These are phyloP conservation scores for Eumerus sabulonum DNA, from an alignment of 2,888 invertebrate genomes.

Conservation along the genomic window DNA sequence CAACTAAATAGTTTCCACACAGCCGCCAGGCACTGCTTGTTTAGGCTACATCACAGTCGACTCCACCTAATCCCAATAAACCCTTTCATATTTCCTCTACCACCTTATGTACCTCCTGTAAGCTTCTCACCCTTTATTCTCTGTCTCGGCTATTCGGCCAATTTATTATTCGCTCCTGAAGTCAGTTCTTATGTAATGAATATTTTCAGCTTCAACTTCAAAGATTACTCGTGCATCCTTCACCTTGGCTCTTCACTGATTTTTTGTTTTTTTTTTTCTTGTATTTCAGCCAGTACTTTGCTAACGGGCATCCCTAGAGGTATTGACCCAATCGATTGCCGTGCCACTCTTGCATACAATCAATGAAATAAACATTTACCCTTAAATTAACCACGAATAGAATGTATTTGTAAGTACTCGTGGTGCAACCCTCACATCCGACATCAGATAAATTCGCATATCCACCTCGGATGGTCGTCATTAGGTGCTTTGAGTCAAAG, in stretches of 20 bases:
- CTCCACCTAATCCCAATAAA: conserved; percentile 65
- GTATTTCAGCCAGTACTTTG: too few relatives aligned
- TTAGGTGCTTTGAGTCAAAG: conserved; percentile 41
- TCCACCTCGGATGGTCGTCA: conserved; percentile 16
- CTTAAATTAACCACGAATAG: conserved; percentile 67
- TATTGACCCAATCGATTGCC: conserved; percentile 60
- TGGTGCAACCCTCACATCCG: conserved; percentile 7
- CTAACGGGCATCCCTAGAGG: conserved; percentile 11
- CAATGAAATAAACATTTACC: conserved; percentile 67
- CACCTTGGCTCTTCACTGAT: conserved; percentile 13
- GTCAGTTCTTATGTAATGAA: conserved; percentile 58
- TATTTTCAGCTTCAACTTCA: conserved; percentile 56
- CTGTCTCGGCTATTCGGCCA: conserved; percentile 46
- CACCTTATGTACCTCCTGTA: too few relatives aligned
- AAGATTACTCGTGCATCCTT: conserved; percentile 37
- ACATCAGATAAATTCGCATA: neutral
- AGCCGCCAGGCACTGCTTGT: conserved; percentile 51
- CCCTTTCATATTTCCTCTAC: conserved; percentile 29
- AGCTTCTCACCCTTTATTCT: conserved; percentile 6
- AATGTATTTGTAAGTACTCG: neutral
- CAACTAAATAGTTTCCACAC: conserved; percentile 60
- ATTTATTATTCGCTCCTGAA: conserved; percentile 45
- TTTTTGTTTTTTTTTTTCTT: neutral
- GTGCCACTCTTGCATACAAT: conserved; percentile 48
- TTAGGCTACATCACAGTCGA: conserved; percentile 58